Percentiles rank a stretch among this genome's conserved stretches.
phyloP scores from a whole-genome alignment of 2,888 invertebrate species.

The Acrocyrtus sp. region DNA sequence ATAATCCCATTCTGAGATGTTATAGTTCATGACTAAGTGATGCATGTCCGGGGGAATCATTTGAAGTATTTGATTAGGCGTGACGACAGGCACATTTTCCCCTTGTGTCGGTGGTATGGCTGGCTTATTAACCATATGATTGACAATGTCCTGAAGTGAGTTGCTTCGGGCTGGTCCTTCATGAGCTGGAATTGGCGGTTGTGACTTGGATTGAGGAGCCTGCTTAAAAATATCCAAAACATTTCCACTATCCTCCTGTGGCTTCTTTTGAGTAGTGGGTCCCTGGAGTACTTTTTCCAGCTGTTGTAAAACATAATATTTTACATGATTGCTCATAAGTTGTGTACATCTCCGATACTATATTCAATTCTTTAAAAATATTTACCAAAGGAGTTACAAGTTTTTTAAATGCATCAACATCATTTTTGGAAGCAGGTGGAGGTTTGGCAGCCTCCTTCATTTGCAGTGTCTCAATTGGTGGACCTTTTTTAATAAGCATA shows the following conservation, averaged over 20 bases:
- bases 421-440: constrained; percentile 32
- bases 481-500: constrained; percentile 41
- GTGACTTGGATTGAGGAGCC: constrained; percentile 15
- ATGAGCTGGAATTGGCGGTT: neutral
- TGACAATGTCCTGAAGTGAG: constrained; percentile 39
- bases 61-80: constrained; percentile 41
- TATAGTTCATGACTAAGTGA: constrained; percentile 31
- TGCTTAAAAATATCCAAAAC: constrained; percentile 39
- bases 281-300: constrained; percentile 39
- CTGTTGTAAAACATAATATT: constrained; percentile 4
- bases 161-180: constrained; percentile 31
- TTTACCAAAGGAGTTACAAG: constrained; percentile 50
- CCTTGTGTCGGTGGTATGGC: constrained; percentile 4
- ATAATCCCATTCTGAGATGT: constrained; percentile 28
- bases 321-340: no score
- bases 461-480: constrained; percentile 8
- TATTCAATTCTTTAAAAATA: neutral
- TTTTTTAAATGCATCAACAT: constrained; percentile 58
- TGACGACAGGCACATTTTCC: constrained; percentile 36
- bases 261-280: constrained; percentile 27
- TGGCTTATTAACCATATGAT: constrained; percentile 39
- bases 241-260: constrained; percentile 9
- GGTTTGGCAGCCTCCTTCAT: constrained; percentile 29
- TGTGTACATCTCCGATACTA: no score
- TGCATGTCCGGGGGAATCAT: constrained; percentile 51